Evolutionary conservation across 2,113 vertebrate genomes (phyloP), one percentile per base, ranked within the genome.

Genomic region (Hyperopisus bebe): DNA sequence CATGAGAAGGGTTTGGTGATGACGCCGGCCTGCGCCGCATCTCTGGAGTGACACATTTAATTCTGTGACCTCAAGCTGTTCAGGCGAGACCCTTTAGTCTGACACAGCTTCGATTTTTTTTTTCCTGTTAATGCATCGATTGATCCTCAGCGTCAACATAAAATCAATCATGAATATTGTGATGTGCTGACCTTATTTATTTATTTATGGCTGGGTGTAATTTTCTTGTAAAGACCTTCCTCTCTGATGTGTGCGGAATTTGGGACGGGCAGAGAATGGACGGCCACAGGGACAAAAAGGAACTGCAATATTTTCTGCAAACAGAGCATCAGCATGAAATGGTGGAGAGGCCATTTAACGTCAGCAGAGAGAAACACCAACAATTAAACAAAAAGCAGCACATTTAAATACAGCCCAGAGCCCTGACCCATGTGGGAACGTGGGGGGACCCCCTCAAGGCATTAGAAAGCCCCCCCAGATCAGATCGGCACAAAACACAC

Each of bases 121-220:
- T 84, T 84, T 47, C 17, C 21, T 53, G 46, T 50, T 39, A 46
- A 77, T 70, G 83, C 89, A 50, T 70, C 48, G 83, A 86, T 50
- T 74, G 85, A 6, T 86, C 27, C 84, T 50, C 19, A 7, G 74
- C 21, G 51, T 46, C 55, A 66, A 62, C 17, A 66, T 86, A 46
- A 50, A 50, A 89, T 84, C 77, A 13, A 19, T 58, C 53, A 19
- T 35, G 53, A 58, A 89, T 85, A 62, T 80, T 48, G 46, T 21
- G 44, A 85, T 85, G 82, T 24, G 46, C 42, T n/a, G 82, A n/a
- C 44, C 35, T 83, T 83, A 83, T 48, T 85, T 85, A 46, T 85
- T 46, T 83, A 24, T 83, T 42, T 83, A 46, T 11, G 80, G 17
- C 44, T 7, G 11, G 74, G 74, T 39, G 70, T 19, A 19, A 77